Evolutionary conservation across 2,113 vertebrate species (phyloP).

Genomic region (Callocephalon fimbriatum): DNA sequence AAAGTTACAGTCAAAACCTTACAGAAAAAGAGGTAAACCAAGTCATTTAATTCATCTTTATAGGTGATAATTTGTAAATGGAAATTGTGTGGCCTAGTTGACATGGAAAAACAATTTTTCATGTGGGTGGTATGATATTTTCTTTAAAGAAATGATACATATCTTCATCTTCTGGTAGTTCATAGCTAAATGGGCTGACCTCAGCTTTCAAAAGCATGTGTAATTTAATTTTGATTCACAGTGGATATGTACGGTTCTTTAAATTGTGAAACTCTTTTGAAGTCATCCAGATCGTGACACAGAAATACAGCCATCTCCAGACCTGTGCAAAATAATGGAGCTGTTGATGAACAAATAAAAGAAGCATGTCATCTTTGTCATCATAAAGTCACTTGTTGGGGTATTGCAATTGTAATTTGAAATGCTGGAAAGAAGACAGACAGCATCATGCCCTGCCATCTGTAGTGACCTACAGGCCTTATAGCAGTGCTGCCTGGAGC

Average conservation of each 20-base stretch:
- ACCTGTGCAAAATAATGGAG: not conserved
- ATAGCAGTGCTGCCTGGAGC: rapidly evolving
- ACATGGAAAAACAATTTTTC: not conserved
- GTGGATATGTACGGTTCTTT: not conserved
- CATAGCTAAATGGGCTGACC: not conserved
- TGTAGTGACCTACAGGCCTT: not conserved
- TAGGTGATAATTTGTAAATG: not conserved
- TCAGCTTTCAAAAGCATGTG: not conserved
- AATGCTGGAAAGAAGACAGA: not conserved
- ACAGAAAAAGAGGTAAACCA: not conserved
- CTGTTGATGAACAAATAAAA: not conserved
- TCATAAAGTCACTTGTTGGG: not conserved
- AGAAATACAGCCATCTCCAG: not conserved
- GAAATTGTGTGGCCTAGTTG: not conserved
- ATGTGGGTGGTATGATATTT: not conserved
- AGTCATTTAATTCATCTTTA: not conserved
- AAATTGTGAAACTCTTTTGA: not conserved
- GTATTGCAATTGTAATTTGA: not conserved
- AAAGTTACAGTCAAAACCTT: not conserved
- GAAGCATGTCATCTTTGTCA: not conserved
- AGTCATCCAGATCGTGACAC: not conserved
- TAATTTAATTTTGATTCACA: not conserved
- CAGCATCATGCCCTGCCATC: rapidly evolving
- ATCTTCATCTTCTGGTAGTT: not conserved
- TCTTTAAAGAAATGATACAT: not conserved